Percentiles rank a stretch among this genome's conserved stretches.
These are phyloP conservation scores for Tribolium castaneum DNA, from an alignment of 1,140 invertebrate species.

Conservation along the genomic window DNA sequence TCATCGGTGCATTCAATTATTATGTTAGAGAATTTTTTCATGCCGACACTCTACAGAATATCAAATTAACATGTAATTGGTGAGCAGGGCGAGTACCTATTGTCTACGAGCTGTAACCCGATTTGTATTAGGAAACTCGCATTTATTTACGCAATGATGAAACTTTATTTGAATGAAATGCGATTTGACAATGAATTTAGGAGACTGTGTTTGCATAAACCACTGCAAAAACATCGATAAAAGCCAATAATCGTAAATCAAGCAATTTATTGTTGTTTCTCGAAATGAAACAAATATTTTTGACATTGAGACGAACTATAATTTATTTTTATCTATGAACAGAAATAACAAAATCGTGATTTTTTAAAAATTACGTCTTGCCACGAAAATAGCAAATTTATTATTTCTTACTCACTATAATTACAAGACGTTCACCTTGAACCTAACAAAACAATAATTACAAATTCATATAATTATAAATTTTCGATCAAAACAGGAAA, in stretches of 20 bases:
- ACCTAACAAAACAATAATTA: neutral
- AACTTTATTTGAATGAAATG: neutral
- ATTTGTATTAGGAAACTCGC: neutral
- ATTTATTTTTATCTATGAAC: neutral
- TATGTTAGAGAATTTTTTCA: neutral
- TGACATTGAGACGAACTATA: neutral
- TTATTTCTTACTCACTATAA: neutral
- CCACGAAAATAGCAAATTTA: neutral
- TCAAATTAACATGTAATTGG: neutral
- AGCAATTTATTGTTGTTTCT: neutral
- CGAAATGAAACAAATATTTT: slow-evolving; percentile 1
- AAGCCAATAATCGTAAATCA: neutral
- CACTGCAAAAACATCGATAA: neutral
- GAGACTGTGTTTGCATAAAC: slow-evolving; percentile 24
- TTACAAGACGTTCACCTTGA: neutral
- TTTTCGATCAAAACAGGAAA: too few species aligned
- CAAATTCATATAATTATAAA: neutral
- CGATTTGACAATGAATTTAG: neutral
- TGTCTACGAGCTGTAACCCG: slow-evolving; percentile 1
- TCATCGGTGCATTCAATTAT: neutral
- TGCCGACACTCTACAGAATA: neutral
- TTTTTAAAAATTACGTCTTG: neutral
- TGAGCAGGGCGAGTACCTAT: neutral
- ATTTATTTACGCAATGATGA: slow-evolving; percentile 13
- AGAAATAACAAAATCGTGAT: neutral